phyloP scores from a whole-genome alignment of 64 coral and sea anemone genomes.

The Dendrophyllia cribrosa region DNA sequence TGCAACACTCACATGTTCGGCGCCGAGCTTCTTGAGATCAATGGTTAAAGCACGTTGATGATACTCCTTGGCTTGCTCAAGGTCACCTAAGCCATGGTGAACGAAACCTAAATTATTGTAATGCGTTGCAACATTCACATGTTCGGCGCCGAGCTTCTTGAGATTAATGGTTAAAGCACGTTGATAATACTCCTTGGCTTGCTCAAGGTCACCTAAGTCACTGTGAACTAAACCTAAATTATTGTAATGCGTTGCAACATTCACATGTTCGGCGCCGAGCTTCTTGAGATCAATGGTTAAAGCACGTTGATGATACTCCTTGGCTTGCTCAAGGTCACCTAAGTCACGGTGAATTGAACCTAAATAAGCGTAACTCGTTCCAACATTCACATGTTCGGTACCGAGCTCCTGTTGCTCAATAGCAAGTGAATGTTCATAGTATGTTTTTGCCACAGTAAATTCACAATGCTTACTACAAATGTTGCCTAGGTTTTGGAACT shows the following conservation, averaged over 20 bases:
- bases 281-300: too few relatives aligned
- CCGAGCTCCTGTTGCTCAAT: background rate
- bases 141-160: background rate
- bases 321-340: too few relatives aligned
- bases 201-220: background rate
- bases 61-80: constrained; percentile 7
- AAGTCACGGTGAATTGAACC: background rate
- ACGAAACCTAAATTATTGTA: background rate
- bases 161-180: background rate
- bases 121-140: background rate
- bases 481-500: background rate
- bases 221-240: too few relatives aligned
- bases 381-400: background rate
- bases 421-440: background rate
- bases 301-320: too few relatives aligned
- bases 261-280: too few relatives aligned
- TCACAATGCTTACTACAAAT: background rate
- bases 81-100: background rate
- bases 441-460: background rate
- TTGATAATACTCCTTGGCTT: constrained; percentile 6
- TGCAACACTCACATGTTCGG: background rate
- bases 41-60: background rate
- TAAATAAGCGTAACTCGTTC: background rate
- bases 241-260: too few relatives aligned
- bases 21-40: background rate